Evolutionary conservation across 2,888 invertebrate species (phyloP).

Genomic region (Epinotia demarniana): DNA sequence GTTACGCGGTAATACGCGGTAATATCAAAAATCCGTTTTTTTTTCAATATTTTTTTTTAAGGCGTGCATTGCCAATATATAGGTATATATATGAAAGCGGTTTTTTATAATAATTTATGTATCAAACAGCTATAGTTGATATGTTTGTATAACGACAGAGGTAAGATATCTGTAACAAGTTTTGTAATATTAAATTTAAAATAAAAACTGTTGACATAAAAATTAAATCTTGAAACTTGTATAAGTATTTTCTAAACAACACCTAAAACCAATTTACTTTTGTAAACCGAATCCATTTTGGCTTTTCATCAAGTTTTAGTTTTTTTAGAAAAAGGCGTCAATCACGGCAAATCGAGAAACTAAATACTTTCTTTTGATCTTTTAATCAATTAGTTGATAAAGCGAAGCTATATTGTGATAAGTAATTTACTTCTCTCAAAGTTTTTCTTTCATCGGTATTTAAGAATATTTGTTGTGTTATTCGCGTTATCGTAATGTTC

Average conservation of each 20-base stretch:
- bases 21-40: no score
- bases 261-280: slow-evolving; percentile 26
- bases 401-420: slow-evolving; percentile 24
- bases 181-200: no score
- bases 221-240: background rate
- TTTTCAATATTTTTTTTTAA: no score
- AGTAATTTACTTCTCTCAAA: slow-evolving; percentile 15
- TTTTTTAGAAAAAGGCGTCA: slow-evolving; percentile 60
- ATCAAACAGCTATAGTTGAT: no score
- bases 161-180: no score
- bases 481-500: background rate
- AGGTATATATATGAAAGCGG: no score
- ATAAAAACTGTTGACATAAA: background rate
- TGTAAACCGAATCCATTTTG: slow-evolving; percentile 33
- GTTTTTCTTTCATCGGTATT: background rate
- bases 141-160: no score
- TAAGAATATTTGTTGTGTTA: background rate
- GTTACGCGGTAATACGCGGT: no score
- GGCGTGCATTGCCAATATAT: no score
- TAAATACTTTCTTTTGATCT: slow-evolving; percentile 64
- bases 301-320: slow-evolving; percentile 29
- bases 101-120: no score
- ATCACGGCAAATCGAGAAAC: slow-evolving; percentile 58
- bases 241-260: background rate
- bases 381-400: slow-evolving; percentile 40